These are phyloP conservation scores for Diarsia mendica DNA, from an alignment of 2,888 invertebrate species.

Conservation along the genomic window DNA sequence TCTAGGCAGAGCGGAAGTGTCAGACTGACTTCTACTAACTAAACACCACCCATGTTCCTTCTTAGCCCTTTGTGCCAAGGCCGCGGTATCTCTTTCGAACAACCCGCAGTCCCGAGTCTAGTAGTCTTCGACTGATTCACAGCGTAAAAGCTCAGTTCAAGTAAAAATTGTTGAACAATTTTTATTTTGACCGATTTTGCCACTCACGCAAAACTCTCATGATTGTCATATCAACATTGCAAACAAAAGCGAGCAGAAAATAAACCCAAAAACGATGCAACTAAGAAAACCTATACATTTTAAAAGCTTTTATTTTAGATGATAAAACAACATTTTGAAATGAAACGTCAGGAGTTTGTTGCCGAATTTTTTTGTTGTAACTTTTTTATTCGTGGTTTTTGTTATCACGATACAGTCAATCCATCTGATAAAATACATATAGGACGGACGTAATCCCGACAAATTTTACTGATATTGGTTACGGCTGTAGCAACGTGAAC, in stretches of 20 bases:
- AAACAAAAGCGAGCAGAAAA: neutral
- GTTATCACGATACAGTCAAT: conserved; percentile 48
- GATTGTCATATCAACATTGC: neutral
- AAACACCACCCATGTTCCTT: no score
- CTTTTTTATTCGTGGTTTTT: conserved; percentile 7
- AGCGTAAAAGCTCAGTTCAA: neutral
- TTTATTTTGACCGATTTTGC: neutral
- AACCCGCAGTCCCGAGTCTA: no score
- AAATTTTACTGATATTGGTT: conserved; percentile 31
- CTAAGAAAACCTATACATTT: neutral
- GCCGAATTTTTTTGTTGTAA: neutral
- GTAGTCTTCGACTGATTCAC: neutral
- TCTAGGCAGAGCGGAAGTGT: no score
- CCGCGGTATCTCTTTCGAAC: no score
- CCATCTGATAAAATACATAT: conserved; percentile 21
- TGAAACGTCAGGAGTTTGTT: neutral
- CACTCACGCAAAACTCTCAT: neutral
- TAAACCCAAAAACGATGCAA: neutral
- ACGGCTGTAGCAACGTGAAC: conserved; percentile 26
- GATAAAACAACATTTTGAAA: neutral
- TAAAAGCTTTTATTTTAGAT: conserved; percentile 1
- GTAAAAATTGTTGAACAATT: neutral
- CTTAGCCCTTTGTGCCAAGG: no score
- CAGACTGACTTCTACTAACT: no score
- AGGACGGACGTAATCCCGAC: conserved; percentile 13